Conservation (phyloP, 1,140 invertebrate species). For the Dufourea novaeangliae region DNA sequence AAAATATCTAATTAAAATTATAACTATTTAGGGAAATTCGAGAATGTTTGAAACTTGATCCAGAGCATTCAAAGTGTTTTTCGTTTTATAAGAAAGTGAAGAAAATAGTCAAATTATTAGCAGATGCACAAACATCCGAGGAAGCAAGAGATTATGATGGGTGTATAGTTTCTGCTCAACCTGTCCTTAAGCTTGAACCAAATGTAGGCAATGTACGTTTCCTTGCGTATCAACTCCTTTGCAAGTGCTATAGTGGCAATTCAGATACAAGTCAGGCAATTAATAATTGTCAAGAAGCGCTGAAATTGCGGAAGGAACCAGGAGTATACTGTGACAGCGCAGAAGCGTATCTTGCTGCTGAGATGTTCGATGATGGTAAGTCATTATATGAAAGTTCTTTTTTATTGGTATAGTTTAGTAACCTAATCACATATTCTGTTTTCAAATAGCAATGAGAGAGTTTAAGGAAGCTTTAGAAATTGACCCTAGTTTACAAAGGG, state of each 20-base stretch:
- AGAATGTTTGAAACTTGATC: conserved; percentile 98
- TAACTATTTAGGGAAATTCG: conserved; percentile 89
- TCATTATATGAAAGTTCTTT: conserved; percentile 1
- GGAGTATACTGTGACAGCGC: conserved; percentile 94
- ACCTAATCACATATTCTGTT: conserved; percentile 15
- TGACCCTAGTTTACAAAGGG: conserved; percentile 90
- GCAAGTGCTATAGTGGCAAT: conserved; percentile 85
- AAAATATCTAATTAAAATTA: conserved; percentile 11
- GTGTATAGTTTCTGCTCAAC: conserved; percentile 89
- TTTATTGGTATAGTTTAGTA: not conserved
- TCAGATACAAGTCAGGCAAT: conserved; percentile 84
- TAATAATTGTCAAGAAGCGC: conserved; percentile 89
- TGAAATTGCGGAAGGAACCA: conserved; percentile 90
- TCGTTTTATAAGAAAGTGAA: conserved; percentile 98
- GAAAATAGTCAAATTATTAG: conserved; percentile 94
- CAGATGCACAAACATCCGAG: conserved; percentile 87
- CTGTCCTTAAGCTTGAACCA: conserved; percentile 87
- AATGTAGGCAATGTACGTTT: conserved; percentile 88
- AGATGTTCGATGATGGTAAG: conserved; percentile 96
- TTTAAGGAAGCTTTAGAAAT: conserved; percentile 93
- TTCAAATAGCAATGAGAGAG: conserved; percentile 89
- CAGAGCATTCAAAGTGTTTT: conserved; percentile 97
- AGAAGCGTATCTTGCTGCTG: conserved; percentile 94
- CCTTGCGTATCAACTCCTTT: conserved; percentile 88
- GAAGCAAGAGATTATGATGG: conserved; percentile 87